Conservation (phyloP, 2,888 invertebrate species). For the Copidosoma aretas region DNA sequence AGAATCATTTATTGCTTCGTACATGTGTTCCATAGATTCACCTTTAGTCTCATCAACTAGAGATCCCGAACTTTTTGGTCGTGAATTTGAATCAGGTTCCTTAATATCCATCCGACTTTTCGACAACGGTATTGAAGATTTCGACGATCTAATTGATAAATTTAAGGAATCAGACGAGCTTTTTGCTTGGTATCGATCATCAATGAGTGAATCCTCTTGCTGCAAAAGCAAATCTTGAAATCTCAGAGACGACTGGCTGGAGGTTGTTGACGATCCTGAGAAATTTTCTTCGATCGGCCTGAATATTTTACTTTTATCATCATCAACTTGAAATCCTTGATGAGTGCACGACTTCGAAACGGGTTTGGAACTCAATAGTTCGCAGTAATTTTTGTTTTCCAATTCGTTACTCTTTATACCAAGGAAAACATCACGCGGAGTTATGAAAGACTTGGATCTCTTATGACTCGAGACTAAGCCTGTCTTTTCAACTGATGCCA, state of each 20-base stretch:
- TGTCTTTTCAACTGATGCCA: constrained; percentile 9
- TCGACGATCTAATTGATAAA: background rate
- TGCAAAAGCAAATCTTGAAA: background rate
- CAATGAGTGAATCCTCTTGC: background rate
- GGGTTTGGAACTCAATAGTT: background rate
- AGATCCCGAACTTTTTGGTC: background rate
- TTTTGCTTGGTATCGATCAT: background rate
- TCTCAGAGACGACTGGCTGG: constrained; percentile 1
- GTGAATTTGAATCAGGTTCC: background rate
- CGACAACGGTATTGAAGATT: background rate
- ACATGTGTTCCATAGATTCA: no score
- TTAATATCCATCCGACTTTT: no score
- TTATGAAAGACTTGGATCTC: constrained; percentile 47
- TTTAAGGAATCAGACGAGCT: background rate
- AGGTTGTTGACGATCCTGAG: constrained; percentile 8
- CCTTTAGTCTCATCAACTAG: background rate
- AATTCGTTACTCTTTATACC: background rate
- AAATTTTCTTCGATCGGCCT: constrained; percentile 11
- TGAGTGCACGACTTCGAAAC: constrained; percentile 1
- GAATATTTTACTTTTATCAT: background rate
- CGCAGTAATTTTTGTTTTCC: constrained; percentile 3
- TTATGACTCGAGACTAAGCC: constrained; percentile 24
- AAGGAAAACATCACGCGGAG: constrained; percentile 33
- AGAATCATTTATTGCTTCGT: no score
- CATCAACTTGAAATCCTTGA: background rate